Evolutionary conservation across 2,113 vertebrate genomes (phyloP).

Genomic region (Poicephalus gulielmi): DNA sequence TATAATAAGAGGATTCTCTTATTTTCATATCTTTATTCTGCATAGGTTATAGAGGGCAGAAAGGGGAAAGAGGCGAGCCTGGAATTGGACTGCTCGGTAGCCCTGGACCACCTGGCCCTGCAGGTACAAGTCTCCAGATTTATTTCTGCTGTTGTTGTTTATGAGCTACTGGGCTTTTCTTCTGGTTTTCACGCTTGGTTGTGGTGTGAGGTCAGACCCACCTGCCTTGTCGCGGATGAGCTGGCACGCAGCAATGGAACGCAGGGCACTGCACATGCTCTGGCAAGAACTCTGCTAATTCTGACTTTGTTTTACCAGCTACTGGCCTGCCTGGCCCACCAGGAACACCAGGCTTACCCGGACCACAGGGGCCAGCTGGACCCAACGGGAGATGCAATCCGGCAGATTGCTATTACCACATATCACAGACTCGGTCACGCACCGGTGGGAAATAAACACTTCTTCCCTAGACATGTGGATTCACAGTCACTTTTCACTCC

Average conservation of each 20-base stretch:
- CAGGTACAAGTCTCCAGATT: conserved; percentile 79
- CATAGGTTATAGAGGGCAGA: conserved; percentile 94
- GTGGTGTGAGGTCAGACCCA: accelerated
- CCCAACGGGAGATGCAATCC: conserved; percentile 85
- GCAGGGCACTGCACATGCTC: accelerated
- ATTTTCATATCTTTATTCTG: conserved; percentile 66
- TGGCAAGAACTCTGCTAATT: conserved; percentile 9
- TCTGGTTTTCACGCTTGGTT: background rate
- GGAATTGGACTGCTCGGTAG: conserved; percentile 90
- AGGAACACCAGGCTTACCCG: conserved; percentile 74
- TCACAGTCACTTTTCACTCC: conserved; percentile 17
- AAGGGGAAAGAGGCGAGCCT: conserved; percentile 95
- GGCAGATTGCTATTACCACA: conserved; percentile 80
- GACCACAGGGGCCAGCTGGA: conserved; percentile 84
- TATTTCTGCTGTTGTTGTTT: background rate
- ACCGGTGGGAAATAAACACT: conserved; percentile 65
- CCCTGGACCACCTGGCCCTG: conserved; percentile 83
- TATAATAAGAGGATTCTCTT: background rate
- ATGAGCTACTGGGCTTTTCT: background rate
- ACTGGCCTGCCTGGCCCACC: conserved; percentile 72
- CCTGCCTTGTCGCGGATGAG: background rate
- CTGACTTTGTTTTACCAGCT: conserved; percentile 75
- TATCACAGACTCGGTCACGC: conserved; percentile 61
- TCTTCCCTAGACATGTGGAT: background rate
- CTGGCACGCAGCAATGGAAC: background rate